phyloP scores from a whole-genome alignment of 2,888 invertebrate genomes.

The Pristionchus entomophagus region DNA sequence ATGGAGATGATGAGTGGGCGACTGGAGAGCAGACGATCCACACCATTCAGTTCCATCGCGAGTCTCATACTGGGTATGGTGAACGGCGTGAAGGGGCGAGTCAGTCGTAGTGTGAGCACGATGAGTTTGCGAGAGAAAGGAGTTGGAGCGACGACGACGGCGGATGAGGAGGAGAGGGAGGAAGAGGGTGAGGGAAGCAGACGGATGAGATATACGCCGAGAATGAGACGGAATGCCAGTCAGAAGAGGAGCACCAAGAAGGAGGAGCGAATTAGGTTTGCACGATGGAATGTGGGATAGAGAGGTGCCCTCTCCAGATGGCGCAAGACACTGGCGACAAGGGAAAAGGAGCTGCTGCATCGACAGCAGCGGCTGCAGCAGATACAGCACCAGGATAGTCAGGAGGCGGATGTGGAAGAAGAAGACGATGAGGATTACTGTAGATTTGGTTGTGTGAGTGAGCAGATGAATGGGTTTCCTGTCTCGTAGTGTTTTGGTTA shows the following conservation, averaged over 20 bases:
- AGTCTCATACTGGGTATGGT: constrained; percentile 15
- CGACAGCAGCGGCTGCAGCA: not conserved
- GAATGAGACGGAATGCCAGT: not conserved
- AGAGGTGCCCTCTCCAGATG: not conserved
- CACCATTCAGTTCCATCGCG: constrained; percentile 27
- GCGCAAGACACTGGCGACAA: not conserved
- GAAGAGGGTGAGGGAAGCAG: not conserved
- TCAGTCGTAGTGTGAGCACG: not conserved
- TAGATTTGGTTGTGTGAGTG: not conserved
- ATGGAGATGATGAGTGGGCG: not conserved
- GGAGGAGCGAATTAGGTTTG: constrained; percentile 5
- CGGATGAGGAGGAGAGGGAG: not conserved
- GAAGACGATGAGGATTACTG: not conserved
- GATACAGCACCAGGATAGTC: not conserved
- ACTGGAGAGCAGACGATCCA: not conserved
- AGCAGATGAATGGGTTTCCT: not conserved
- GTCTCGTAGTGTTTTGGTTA: not conserved
- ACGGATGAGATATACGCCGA: constrained; percentile 6
- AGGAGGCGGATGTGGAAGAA: not conserved
- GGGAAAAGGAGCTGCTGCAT: not conserved
- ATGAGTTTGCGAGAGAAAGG: not conserved
- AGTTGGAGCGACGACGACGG: not conserved
- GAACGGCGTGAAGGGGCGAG: not conserved
- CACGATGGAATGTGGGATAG: no score
- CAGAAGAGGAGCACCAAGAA: constrained; percentile 26